Percentiles rank a stretch among this genome's conserved stretches.
Evolutionary conservation across 2,797 vertebrate species (phyloP).

Genomic region (Synaphobranchus kaupii): DNA sequence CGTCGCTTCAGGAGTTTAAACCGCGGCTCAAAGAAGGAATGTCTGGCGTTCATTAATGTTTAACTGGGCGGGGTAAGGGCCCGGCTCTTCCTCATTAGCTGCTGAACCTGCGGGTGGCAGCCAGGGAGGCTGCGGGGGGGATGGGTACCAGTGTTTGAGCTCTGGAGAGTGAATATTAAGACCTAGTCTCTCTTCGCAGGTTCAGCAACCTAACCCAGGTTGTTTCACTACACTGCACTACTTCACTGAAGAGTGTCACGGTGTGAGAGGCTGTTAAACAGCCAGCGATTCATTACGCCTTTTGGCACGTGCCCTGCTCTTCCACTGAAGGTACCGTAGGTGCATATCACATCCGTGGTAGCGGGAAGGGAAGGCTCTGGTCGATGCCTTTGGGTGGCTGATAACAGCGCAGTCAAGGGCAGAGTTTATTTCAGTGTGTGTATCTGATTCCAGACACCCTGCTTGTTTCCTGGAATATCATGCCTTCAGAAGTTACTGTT

Average conservation of each 20-base stretch:
- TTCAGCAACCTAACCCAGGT: neutral
- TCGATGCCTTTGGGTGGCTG: neutral
- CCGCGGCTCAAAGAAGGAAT: constrained; percentile 23
- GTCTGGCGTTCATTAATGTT: constrained; percentile 49
- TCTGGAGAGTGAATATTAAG: neutral
- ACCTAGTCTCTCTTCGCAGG: neutral
- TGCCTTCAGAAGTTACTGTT: neutral
- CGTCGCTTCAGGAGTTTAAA: neutral
- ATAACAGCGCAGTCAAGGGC: neutral
- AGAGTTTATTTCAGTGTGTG: neutral
- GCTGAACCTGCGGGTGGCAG: neutral
- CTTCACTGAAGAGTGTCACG: neutral
- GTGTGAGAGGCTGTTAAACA: neutral
- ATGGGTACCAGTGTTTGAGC: neutral
- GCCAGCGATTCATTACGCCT: neutral
- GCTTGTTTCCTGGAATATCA: neutral
- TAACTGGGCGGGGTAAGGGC: constrained; percentile 36
- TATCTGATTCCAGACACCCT: neutral
- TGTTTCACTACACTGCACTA: neutral
- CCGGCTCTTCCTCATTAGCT: neutral
- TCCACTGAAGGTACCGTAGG: neutral
- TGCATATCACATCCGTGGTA: neutral
- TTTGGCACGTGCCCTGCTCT: neutral
- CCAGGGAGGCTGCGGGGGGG: neutral
- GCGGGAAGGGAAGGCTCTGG: neutral